Evolutionary conservation across 2,113 vertebrate species (phyloP).

Genomic region (Apistogramma diplotaenia): DNA sequence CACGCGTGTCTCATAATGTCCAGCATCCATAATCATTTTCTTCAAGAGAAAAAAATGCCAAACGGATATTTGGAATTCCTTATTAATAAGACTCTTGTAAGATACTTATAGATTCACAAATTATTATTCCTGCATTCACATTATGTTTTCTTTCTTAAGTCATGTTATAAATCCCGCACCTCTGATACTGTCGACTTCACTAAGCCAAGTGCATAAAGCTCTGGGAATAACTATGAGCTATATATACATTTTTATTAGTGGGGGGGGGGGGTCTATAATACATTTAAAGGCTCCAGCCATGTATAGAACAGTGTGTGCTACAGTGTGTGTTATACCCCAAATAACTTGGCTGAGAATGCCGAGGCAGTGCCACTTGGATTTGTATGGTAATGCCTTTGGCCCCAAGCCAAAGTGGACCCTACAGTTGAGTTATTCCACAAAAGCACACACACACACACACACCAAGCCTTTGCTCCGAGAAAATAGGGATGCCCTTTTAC

Average conservation of each 20-base stretch:
- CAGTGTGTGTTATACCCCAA: constrained; percentile 22
- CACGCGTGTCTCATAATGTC: not conserved
- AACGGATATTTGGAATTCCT: not conserved
- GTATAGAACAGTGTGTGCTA: constrained; percentile 31
- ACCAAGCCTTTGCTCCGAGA: constrained; percentile 40
- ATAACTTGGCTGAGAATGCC: constrained; percentile 42
- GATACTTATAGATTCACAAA: not conserved
- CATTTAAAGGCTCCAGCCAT: constrained; percentile 21
- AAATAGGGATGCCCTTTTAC: constrained; percentile 71
- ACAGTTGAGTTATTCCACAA: constrained; percentile 46
- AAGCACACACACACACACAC: constrained; percentile 23
- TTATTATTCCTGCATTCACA: not conserved
- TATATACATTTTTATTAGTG: constrained; percentile 46
- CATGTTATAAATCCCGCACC: constrained; percentile 19
- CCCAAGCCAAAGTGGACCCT: constrained; percentile 48
- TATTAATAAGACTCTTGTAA: not conserved
- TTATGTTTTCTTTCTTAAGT: not conserved
- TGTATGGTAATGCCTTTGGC: constrained; percentile 66
- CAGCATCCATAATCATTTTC: not conserved
- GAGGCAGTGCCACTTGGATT: constrained; percentile 49
- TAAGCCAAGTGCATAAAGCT: not conserved
- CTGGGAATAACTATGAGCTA: constrained; percentile 32
- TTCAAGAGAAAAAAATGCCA: not conserved
- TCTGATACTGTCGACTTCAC: constrained; percentile 11
- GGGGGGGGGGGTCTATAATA: constrained; percentile 26